These are phyloP conservation scores for Caranx ignobilis DNA, from an alignment of 2,113 vertebrate genomes.

Conservation along the genomic window DNA sequence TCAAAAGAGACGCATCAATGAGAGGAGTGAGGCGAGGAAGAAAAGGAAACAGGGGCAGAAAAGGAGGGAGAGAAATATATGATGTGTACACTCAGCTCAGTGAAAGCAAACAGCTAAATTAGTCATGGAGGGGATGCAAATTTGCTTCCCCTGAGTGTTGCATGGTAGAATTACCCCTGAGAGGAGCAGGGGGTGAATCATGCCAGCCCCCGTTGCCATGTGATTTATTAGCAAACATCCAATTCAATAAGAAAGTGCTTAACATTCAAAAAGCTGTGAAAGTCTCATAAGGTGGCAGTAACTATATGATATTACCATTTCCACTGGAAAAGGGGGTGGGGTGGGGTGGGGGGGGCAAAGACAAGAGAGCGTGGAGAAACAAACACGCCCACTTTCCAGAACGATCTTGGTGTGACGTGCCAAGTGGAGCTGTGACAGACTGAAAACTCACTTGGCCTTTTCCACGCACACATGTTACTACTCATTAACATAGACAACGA, in stretches of 20 bases:
- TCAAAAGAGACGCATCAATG: slow-evolving; percentile 64
- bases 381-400: slow-evolving; percentile 67
- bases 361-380: slow-evolving; percentile 52
- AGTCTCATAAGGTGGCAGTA: slow-evolving; percentile 75
- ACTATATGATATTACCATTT: slow-evolving; percentile 66
- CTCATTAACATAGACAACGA: slow-evolving; percentile 83
- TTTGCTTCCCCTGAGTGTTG: slow-evolving; percentile 77
- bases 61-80: slow-evolving; percentile 57
- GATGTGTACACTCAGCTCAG: slow-evolving; percentile 70
- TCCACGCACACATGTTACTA: slow-evolving; percentile 69
- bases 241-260: slow-evolving; percentile 83
- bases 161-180: slow-evolving; percentile 75
- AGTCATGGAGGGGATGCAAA: slow-evolving; percentile 78
- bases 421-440: slow-evolving; percentile 60
- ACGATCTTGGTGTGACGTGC: slow-evolving; percentile 48
- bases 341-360: slow-evolving; percentile 6
- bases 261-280: slow-evolving; percentile 78
- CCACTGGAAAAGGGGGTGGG: slow-evolving; percentile 10
- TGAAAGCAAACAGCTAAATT: slow-evolving; percentile 82
- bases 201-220: slow-evolving; percentile 60
- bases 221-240: slow-evolving; percentile 84
- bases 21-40: slow-evolving; percentile 51
- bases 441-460: slow-evolving; percentile 79
- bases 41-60: slow-evolving; percentile 58
- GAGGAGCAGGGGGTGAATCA: slow-evolving; percentile 80